These are phyloP conservation scores for Notolepis coatsorum DNA, from an alignment of 2,797 vertebrate genomes.

Conservation along the genomic window DNA sequence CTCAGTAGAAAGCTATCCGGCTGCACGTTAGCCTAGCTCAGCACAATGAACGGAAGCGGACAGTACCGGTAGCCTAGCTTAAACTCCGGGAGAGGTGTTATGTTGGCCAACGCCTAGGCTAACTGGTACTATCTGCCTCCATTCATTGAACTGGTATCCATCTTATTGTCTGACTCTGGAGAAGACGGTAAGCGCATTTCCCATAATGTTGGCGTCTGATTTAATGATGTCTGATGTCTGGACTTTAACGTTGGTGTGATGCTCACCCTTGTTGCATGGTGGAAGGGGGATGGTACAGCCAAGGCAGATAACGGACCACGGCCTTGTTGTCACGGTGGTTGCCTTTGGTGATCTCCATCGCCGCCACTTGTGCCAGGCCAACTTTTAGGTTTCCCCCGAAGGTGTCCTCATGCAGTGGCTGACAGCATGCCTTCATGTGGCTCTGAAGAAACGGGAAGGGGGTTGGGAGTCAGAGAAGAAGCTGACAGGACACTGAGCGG, in stretches of 20 bases:
- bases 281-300: slow-evolving; percentile 98
- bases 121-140: too few species aligned
- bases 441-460: slow-evolving; percentile 77
- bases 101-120: too few species aligned
- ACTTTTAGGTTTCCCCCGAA: slow-evolving; percentile 99
- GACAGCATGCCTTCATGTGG: slow-evolving; percentile 99
- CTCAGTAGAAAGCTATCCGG: too few species aligned
- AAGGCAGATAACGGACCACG: slow-evolving; percentile 94
- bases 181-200: too few species aligned
- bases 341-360: slow-evolving; percentile 98
- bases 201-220: too few species aligned
- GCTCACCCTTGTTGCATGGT: slow-evolving; percentile 98
- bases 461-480: neutral
- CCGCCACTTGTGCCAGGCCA: slow-evolving; percentile 95
- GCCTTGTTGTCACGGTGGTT: slow-evolving; percentile 99
- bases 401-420: slow-evolving; percentile 97
- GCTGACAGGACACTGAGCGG: too few species aligned
- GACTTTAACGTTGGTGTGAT: neutral
- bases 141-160: too few species aligned
- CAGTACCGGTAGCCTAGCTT: too few species aligned
- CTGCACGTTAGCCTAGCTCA: too few species aligned
- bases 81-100: too few species aligned
- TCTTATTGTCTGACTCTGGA: too few species aligned
- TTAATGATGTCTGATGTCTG: neutral
- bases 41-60: too few species aligned